Evolutionary conservation across 2,888 invertebrate genomes (phyloP), one percentile per base, ranked within the genome.

Genomic region (Noctuana brunneofusca): DNA sequence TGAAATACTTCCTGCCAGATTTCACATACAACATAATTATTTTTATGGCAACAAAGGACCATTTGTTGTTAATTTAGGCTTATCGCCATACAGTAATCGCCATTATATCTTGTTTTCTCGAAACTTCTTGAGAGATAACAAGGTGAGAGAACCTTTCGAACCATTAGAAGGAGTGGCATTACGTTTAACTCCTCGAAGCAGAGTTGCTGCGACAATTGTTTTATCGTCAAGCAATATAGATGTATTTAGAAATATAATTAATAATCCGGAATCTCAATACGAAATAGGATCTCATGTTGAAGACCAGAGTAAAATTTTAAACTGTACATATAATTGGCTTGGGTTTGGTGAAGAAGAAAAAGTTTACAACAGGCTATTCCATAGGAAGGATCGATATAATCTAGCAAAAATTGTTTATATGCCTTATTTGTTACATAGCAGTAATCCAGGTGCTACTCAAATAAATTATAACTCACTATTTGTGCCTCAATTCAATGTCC

Each of bases 221-320:
- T 93, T 99, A 18, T 96, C 97, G 0, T 98, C 98, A 0, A 95
- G 96, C 76, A 99, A 99, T 79, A 95, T 98, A 0, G 93, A 95
- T 49, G 93, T 99, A 1, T 97, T 93, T 73, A 93, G 99, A 64
- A 99, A 99, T 83, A 97, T 97, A 65, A 94, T 99, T 41, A 95
- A 96, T 64, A 99, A 99, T 85, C 95, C 95, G 1, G 95, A 95
- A 67, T 98, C 99, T 0, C 94, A 94, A 59, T 98, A 98, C 80
- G 99, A 99, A 90, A 95, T 99, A 52, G 98, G 98, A 0, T 98
- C 98, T 0, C 99, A 99, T 75, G 92, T 99, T 16, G 95, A 96
- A 75, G 98, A 99, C 80, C 99, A 98, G 79, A 98, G 98, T 75
- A 96, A 97, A 89, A 91, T 94, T 16, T 95, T 99, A n/a, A 97